Base-by-base conservation (phyloP, 2,113 vertebrate genomes). In the Chascanopsetta lugubris region DNA sequence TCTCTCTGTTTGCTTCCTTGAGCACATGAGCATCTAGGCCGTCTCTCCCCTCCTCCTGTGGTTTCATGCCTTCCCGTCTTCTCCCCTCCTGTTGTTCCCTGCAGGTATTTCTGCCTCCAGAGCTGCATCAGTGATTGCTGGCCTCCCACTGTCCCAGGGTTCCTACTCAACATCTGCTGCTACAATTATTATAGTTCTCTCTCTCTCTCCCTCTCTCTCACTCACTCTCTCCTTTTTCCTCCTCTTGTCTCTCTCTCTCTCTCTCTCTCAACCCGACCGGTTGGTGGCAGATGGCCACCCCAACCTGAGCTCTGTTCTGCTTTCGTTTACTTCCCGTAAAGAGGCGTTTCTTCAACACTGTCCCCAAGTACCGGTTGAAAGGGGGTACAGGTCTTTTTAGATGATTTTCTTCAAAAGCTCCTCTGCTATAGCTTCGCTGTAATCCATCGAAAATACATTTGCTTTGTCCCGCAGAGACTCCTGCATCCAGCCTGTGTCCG, bases 21-120 rank as follows among this genome's bases (percentile, higher is more conserved):
- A 42, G 40, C 40, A 42, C 40, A 42, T 42, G 40, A 42, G 40
- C 40, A 42, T 42, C 40, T 18, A 42, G 40, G n/a, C 40, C n/a
- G 17, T 11, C 40, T 42, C 40, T 42, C 34, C 34, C 13, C 7
- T 15, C 15, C 34, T 38, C 34, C 34, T 15, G 34, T 38, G 34
- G 34, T 17, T 38, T 38, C 6, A 38, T 38, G 34, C 34, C 34
- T 15, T 38, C 30, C 34, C 15, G 12, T 11, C 15, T 38, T 38
- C 34, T 38, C 34, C 34, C 13, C 34, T 38, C 34, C 34, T 38
- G 34, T 38, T 42, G 40, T 7, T n/a, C 40, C n/a, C 40, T 42
- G 40, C 40, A 18, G 40, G 40, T 42, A 42, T 38, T 38, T 38
- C 34, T 38, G 34, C 34, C 40, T 42, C 17, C n/a, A 42, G 40